phyloP scores from a whole-genome alignment of 2,888 invertebrate species.

The Carpatolechia fugitivella region DNA sequence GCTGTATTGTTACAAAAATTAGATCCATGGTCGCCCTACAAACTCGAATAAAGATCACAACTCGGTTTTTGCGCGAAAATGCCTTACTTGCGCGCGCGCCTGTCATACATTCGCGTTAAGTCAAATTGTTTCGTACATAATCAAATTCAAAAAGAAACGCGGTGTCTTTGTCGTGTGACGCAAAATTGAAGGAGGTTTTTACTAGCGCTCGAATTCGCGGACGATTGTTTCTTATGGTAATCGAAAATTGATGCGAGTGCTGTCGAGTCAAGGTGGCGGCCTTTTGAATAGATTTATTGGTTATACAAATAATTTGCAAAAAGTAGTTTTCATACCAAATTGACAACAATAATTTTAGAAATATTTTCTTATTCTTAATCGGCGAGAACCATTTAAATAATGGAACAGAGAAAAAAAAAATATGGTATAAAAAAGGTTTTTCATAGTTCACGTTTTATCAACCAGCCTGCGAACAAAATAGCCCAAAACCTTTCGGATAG shows the following conservation, averaged over 20 bases:
- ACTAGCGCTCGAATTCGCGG: slow-evolving; percentile 23
- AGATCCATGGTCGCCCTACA: neutral
- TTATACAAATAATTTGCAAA: too few species aligned
- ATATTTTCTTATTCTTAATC: too few species aligned
- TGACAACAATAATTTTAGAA: too few species aligned
- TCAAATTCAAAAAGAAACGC: slow-evolving; percentile 32
- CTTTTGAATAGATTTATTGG: slow-evolving; percentile 30
- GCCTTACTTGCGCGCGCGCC: slow-evolving; percentile 22
- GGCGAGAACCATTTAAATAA: too few species aligned
- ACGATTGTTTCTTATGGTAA: slow-evolving; percentile 48
- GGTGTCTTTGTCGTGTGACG: slow-evolving; percentile 17
- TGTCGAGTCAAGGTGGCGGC: neutral
- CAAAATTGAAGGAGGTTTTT: slow-evolving; percentile 44
- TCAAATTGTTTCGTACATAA: slow-evolving; percentile 41
- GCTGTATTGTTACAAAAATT: too few species aligned
- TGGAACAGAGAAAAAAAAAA: too few species aligned
- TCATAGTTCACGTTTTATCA: too few species aligned
- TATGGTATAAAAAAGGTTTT: too few species aligned
- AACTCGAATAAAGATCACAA: slow-evolving; percentile 16
- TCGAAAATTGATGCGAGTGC: slow-evolving; percentile 22
- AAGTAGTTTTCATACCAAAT: too few species aligned
- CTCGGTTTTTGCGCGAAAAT: slow-evolving; percentile 27
- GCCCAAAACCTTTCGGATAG: too few species aligned
- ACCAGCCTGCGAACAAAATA: too few species aligned
- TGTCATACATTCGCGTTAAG: slow-evolving; percentile 38